These are phyloP conservation scores for Chrysogorgia sp. DNA, from an alignment of 92 coral and sea anemone genomes.

Conservation along the genomic window DNA sequence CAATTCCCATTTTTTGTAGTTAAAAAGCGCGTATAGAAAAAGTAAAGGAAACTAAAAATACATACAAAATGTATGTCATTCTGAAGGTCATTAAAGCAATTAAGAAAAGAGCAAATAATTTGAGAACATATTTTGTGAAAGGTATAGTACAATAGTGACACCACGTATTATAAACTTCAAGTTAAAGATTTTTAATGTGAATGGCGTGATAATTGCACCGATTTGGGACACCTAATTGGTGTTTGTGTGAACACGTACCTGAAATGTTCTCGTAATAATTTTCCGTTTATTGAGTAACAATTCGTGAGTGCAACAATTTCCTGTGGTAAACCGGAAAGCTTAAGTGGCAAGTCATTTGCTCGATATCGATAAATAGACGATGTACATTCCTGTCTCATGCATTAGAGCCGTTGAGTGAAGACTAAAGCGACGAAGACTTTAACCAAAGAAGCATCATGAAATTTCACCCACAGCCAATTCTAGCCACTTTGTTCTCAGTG, in stretches of 20 bases:
- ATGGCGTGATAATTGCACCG: background rate
- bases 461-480: background rate
- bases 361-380: background rate
- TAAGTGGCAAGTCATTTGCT: background rate
- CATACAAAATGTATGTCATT: too few species aligned
- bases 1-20: too few species aligned
- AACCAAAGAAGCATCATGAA: conserved; percentile 10
- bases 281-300: background rate
- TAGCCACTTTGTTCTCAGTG: conserved; percentile 10
- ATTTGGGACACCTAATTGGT: background rate
- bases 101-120: too few species aligned
- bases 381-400: background rate
- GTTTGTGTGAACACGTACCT: background rate
- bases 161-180: too few species aligned
- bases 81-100: too few species aligned
- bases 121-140: too few species aligned
- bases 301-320: background rate
- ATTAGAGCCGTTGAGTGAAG: background rate
- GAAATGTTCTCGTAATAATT: background rate
- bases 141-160: too few species aligned
- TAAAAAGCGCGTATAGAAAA: too few species aligned
- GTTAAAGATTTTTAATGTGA: background rate
- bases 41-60: too few species aligned
- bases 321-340: background rate
- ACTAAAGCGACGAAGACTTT: background rate